A percentile compares a stretch with the other conserved stretches of the same genome.
Evolutionary conservation across 2,113 vertebrate species (phyloP).

Genomic region (Catharus bicknelli): DNA sequence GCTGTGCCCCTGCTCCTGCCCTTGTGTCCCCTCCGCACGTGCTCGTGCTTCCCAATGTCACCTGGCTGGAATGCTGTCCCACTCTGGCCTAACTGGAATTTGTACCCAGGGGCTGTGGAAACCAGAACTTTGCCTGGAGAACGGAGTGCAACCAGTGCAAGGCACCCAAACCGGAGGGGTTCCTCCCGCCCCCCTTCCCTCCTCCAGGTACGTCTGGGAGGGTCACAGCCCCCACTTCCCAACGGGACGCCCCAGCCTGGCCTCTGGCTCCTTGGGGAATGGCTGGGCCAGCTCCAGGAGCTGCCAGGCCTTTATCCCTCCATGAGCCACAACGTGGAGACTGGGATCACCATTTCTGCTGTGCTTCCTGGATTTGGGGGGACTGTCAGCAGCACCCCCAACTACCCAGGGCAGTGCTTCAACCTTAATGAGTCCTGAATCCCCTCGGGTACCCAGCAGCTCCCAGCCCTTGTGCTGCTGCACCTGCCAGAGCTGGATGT

Average conservation of each 20-base stretch:
- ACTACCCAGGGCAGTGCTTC: accelerated
- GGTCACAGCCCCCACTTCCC: accelerated
- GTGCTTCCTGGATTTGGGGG: accelerated
- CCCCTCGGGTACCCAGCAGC: accelerated
- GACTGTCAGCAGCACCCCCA: accelerated
- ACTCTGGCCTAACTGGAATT: background rate
- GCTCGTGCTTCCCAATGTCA: background rate
- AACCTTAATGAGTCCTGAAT: accelerated
- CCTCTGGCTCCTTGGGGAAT: accelerated
- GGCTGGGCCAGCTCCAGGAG: background rate
- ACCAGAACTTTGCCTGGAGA: slow-evolving; percentile 98
- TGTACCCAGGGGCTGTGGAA: slow-evolving; percentile 88
- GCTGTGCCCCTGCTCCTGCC: background rate
- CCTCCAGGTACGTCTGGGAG: slow-evolving; percentile 79
- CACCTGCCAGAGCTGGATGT: no score
- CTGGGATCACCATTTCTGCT: accelerated
- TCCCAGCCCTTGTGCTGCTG: background rate
- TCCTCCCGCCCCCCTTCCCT: slow-evolving; percentile 89
- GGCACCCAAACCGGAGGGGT: slow-evolving; percentile 93
- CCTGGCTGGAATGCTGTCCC: background rate
- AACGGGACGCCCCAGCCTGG: background rate
- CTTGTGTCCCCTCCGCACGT: background rate
- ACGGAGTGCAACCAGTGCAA: slow-evolving; percentile 99
- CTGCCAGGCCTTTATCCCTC: background rate
- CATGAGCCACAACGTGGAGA: accelerated